Evolutionary conservation across 2,797 vertebrate genomes (phyloP), one percentile per base, ranked within the genome.

Genomic region (Characodon lateralis): DNA sequence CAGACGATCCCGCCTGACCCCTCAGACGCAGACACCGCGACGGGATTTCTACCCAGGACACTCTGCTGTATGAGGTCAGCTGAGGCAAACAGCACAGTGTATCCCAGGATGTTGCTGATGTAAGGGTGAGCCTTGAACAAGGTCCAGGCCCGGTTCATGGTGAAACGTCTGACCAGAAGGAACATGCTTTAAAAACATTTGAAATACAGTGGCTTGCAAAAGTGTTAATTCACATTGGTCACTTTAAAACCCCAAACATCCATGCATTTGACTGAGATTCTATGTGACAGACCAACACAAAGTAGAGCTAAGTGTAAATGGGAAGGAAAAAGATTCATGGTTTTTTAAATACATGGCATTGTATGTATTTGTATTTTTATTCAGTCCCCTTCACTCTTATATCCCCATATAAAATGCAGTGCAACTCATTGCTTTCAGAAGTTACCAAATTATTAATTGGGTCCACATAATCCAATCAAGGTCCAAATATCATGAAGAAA

Each of bases 41-140:
- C 5, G 0, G 35, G 63, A 56, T 82, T 81, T 71, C 81, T 78
- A 24, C 89, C 88, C 78, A 96, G 82, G 78, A 94, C 73, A 13
- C 90, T 89, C 86, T 96, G 95, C 85, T 96, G 96, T 69, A 96
- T 94, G 43, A 96, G 82, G 88, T 96, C 96, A 26, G 96, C 96
- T 0, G 95, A 94, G 70, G 95, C 94, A 4, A 96, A 96, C 79
- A 96, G 88, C 0, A 91, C 22, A 6, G 95, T 96, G 93, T 96
- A 96, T 73, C 95, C 95, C 58, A 93, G 78, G n/a, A 96, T 87
- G 61, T 96, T 96, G 41, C 91, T 85, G 78, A 96, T 78, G 91
- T 96, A 96, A 0, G 96, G 95, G 39, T 93, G 92, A 65, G 95
- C 90, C 86, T 87, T 95, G 77, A 96, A 93, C 55, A 83, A 77